phyloP scores from a whole-genome alignment of 2,888 invertebrate genomes.

The Argyresthia albistria region DNA sequence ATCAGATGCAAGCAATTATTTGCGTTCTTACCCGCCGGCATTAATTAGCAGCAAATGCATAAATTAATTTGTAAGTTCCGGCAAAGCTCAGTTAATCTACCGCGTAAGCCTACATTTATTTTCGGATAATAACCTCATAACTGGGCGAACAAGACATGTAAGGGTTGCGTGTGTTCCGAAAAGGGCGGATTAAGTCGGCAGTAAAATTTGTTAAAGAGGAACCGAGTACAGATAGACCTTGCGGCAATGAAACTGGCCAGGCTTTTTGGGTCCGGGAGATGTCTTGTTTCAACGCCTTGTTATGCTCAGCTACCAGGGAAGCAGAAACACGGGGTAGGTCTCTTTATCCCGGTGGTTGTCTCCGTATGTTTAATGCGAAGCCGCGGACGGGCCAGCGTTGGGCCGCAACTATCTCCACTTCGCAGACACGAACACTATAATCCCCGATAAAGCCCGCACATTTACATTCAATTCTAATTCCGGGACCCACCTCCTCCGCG shows the following conservation, averaged over 20 bases:
- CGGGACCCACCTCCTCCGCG: slow-evolving; percentile 46
- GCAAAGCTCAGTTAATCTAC: slow-evolving; percentile 38
- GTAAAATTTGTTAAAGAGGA: slow-evolving; percentile 69
- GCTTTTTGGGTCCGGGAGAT: slow-evolving; percentile 19
- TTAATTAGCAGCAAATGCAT: slow-evolving; percentile 21
- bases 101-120: slow-evolving; percentile 58
- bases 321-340: slow-evolving; percentile 17
- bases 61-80: slow-evolving; percentile 43
- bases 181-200: slow-evolving; percentile 60
- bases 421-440: slow-evolving; percentile 71
- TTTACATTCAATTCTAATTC: slow-evolving; percentile 74
- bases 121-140: slow-evolving; percentile 58
- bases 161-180: slow-evolving; percentile 39
- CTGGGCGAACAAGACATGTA: slow-evolving; percentile 55
- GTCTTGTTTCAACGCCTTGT: background rate
- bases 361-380: slow-evolving; percentile 32
- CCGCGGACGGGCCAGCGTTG: slow-evolving; percentile 39
- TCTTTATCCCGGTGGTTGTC: slow-evolving; percentile 23
- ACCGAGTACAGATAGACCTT: slow-evolving; percentile 42
- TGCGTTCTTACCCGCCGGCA: slow-evolving; percentile 6
- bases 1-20: background rate
- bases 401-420: slow-evolving; percentile 63
- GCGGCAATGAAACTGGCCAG: slow-evolving; percentile 32
- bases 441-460: slow-evolving; percentile 75
- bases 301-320: background rate